Evolutionary conservation across 2,113 vertebrate species (phyloP).

Genomic region (Todiramphus saurophagus): DNA sequence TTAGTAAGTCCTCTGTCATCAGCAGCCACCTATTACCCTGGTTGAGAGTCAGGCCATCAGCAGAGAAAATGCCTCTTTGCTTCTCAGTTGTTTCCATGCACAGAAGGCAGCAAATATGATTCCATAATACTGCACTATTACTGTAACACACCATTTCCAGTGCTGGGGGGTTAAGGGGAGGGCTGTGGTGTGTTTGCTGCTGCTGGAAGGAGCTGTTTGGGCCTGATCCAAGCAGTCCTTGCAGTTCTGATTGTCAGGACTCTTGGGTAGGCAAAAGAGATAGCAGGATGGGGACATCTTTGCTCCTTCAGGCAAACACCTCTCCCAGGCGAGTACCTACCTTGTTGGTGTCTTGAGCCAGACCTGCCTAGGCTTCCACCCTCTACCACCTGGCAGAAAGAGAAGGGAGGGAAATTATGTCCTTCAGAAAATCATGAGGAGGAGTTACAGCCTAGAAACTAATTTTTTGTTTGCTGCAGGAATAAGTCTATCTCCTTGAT

Average conservation of each 20-base stretch:
- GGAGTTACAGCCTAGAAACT: background rate
- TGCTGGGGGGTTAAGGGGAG: background rate
- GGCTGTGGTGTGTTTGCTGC: background rate
- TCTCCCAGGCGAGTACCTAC: background rate
- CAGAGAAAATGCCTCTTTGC: background rate
- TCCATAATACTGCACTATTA: too few species aligned
- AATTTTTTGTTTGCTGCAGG: background rate
- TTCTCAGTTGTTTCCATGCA: fast-evolving
- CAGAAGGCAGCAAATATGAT: background rate
- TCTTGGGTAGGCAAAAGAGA: background rate
- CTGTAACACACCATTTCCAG: fast-evolving
- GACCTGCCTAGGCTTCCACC: background rate
- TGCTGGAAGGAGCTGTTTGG: background rate
- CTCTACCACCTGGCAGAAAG: background rate
- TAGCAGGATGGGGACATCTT: background rate
- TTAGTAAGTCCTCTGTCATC: background rate
- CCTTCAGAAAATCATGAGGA: background rate
- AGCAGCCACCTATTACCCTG: background rate
- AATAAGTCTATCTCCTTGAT: background rate
- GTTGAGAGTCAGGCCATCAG: background rate
- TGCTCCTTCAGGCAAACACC: background rate
- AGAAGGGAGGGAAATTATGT: background rate
- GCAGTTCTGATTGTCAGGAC: background rate
- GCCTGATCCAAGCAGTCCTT: background rate
- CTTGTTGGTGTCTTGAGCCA: background rate